Conservation (phyloP, 2,113 vertebrate genomes). For the Gobiocypris rarus region DNA sequence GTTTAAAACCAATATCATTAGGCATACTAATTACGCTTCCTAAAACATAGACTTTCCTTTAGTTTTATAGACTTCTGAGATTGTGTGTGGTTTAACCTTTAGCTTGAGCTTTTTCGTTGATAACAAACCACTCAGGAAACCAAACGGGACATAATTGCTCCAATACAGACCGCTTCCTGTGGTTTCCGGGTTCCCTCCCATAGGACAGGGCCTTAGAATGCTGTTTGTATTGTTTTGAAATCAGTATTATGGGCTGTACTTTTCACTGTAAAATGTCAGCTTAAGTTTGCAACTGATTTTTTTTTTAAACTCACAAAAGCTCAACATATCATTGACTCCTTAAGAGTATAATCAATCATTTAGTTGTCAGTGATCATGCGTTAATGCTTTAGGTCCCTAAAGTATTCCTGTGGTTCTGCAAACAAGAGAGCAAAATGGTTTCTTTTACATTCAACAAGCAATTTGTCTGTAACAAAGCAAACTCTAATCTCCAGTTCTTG, state of each 20-base stretch:
- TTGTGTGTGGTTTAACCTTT: slow-evolving; percentile 1
- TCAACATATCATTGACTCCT: slow-evolving; percentile 19
- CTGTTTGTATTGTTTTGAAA: slow-evolving; percentile 69
- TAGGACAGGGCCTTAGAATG: slow-evolving; percentile 68
- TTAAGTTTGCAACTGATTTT: not conserved
- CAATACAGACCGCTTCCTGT: slow-evolving; percentile 70
- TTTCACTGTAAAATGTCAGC: slow-evolving; percentile 40
- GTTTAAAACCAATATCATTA: not conserved
- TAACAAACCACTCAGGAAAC: slow-evolving; percentile 74
- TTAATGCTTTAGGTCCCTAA: not conserved
- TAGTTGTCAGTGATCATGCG: not conserved
- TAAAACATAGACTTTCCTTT: not conserved
- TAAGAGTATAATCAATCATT: slow-evolving; percentile 19
- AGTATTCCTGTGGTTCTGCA: not conserved
- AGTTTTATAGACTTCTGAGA: not conserved
- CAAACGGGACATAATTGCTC: slow-evolving; percentile 61
- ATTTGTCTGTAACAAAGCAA: not conserved
- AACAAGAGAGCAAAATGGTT: not conserved
- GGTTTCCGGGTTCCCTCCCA: slow-evolving; percentile 74
- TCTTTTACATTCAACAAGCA: slow-evolving; percentile 34
- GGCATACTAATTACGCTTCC: not conserved
- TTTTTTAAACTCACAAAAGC: not conserved
- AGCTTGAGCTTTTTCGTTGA: slow-evolving; percentile 56
- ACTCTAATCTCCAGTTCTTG: slow-evolving; percentile 25
- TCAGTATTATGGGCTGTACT: slow-evolving; percentile 56